These are phyloP conservation scores for Leptodactylus fuscus DNA, from an alignment of 2,113 vertebrate genomes.

Conservation along the genomic window DNA sequence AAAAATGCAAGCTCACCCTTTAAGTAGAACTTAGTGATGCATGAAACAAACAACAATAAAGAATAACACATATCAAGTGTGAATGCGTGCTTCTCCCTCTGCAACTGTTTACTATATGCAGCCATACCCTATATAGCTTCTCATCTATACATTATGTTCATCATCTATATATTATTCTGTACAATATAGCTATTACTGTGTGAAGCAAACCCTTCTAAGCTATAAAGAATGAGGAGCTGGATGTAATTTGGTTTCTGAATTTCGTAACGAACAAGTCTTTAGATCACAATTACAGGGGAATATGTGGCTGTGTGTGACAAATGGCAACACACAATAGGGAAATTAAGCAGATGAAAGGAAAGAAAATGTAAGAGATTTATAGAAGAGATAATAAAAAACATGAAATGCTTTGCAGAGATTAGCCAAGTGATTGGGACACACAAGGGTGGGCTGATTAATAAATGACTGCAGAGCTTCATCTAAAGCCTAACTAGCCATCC, in stretches of 20 bases:
- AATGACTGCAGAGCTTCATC: neutral
- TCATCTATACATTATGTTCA: neutral
- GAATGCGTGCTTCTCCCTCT: too few species aligned
- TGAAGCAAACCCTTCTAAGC: neutral
- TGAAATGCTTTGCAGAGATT: neutral
- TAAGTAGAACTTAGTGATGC: too few species aligned
- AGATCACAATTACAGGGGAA: constrained; percentile 8
- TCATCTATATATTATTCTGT: neutral
- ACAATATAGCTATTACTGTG: neutral
- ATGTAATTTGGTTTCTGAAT: neutral
- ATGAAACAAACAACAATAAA: too few species aligned
- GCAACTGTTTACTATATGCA: too few species aligned
- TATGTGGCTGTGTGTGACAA: neutral
- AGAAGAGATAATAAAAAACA: neutral
- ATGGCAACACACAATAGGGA: neutral
- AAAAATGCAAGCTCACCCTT: too few species aligned
- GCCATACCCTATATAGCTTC: neutral
- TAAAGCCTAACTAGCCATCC: neutral
- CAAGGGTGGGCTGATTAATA: constrained; percentile 4
- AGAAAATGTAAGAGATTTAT: neutral
- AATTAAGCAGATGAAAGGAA: neutral
- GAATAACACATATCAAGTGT: too few species aligned
- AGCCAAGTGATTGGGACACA: neutral
- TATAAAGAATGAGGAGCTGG: neutral
- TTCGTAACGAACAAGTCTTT: neutral